phyloP scores from a whole-genome alignment of 2,797 vertebrate genomes.

The Crypturellus tataupa region DNA sequence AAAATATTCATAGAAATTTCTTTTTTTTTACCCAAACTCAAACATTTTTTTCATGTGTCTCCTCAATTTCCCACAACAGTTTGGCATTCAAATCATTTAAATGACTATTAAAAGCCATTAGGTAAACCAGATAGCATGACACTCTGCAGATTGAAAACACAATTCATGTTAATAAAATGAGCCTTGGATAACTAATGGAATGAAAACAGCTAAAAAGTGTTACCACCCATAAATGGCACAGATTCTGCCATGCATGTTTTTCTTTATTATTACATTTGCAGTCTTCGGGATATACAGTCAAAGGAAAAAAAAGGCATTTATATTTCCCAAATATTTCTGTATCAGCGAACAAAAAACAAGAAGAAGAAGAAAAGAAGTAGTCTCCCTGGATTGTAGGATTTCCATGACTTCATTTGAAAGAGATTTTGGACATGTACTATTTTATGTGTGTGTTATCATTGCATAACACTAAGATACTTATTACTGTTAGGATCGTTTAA shows the following conservation, averaged over 20 bases:
- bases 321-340: neutral
- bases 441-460: constrained; percentile 20
- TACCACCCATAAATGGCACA: neutral
- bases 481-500: neutral
- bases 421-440: neutral
- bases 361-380: neutral
- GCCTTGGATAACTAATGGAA: constrained; percentile 30
- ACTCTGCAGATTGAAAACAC: neutral
- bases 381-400: neutral
- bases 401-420: neutral
- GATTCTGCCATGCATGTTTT: neutral
- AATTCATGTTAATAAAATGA: constrained; percentile 16
- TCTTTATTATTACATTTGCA: neutral
- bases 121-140: neutral
- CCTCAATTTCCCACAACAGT: neutral
- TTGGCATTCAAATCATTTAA: neutral
- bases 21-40: neutral
- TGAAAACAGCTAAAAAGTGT: constrained; percentile 18
- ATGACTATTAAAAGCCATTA: neutral
- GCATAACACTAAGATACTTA: neutral
- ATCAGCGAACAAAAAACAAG: neutral
- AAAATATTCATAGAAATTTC: neutral
- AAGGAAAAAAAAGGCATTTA: neutral
- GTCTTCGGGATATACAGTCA: neutral
- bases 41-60: neutral